Base-by-base conservation (phyloP, 2,888 invertebrate species). In the Cantharis lateralis region DNA sequence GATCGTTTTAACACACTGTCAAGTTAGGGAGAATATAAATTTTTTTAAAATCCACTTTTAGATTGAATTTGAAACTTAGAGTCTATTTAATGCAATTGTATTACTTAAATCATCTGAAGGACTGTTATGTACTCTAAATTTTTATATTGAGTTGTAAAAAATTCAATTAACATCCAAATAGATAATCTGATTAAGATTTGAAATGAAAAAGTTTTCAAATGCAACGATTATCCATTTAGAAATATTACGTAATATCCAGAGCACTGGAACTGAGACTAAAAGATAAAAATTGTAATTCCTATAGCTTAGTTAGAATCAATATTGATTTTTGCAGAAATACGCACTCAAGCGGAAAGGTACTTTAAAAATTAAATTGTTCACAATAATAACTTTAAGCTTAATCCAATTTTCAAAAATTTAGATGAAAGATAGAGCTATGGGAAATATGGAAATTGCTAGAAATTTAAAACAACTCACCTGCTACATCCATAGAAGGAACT, bases 401-500 rank as follows among this genome's bases (percentile, higher is more conserved):
- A 48, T 48, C 5, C n/a, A 48, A 48, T 48, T 48, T 48, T 48
- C 48, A n/a, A n/a, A 48, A 48, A n/a, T n/a, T n/a, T n/a, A 48
- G 4, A n/a, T 48, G n/a, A 48, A 48, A n/a, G n/a, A 7, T 1
- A 7, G n/a, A 48, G 48, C 48, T 48, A 48, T 32, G 13, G 13
- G 13, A 32, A 32, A 32, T 32, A 32, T n/a, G 48, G n/a, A 48
- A 48, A 48, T 48, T 48, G n/a, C n/a, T 48, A 48, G n/a, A 48
- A n/a, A 48, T 48, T 48, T 48, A 62, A 62, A 48, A 18, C 48
- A 10, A 88, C 89, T 86, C 88, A 93, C 93, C 93, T 91, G 93
- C 91, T 87, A 93, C 91, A 88, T 92, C 90, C 78, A 91, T 91
- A 68, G 91, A 88, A 80, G 91, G 90, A 32, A 91, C 90, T 26